Percentiles rank a stretch among this genome's conserved stretches.
Conservation (phyloP, 1,140 invertebrate genomes). For the Antheraea pernyi region DNA sequence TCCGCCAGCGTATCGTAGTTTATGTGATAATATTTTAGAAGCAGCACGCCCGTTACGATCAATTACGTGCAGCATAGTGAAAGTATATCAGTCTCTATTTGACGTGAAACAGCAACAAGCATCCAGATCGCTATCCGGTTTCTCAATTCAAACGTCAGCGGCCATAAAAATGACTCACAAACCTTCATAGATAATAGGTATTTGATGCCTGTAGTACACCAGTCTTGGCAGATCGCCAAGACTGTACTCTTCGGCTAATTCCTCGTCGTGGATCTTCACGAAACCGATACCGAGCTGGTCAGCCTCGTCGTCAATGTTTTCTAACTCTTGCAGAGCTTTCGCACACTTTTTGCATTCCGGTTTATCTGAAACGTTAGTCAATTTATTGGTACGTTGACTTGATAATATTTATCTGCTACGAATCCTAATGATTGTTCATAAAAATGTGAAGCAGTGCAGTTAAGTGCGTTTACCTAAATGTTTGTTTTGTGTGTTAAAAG, state of each 20-base stretch:
- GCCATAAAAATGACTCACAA: constrained; percentile 68
- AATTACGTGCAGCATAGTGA: constrained; percentile 14
- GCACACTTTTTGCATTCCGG: constrained; percentile 95
- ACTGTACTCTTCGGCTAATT: constrained; percentile 95
- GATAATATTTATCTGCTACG: not conserved
- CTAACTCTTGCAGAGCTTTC: constrained; percentile 92
- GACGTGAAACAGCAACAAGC: constrained; percentile 27
- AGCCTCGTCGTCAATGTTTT: constrained; percentile 98
- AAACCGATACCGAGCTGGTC: constrained; percentile 96
- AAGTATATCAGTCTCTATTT: constrained; percentile 18
- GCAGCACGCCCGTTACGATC: not conserved
- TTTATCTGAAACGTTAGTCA: constrained; percentile 84
- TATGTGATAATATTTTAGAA: constrained; percentile 11
- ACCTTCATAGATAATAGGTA: constrained; percentile 97
- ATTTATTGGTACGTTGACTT: not conserved
- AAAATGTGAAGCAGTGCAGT: constrained; percentile 68
- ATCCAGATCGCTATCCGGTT: constrained; percentile 27
- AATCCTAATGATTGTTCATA: constrained; percentile 47
- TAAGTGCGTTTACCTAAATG: constrained; percentile 58
- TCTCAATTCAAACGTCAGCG: constrained; percentile 43
- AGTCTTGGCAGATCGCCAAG: constrained; percentile 92
- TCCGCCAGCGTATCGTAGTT: not conserved
- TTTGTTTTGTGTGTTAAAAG: constrained; percentile 52
- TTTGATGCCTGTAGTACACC: constrained; percentile 96
- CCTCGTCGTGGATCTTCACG: constrained; percentile 96